These are phyloP conservation scores for Delphinapterus leucas DNA, from an alignment of 2,113 vertebrate genomes.

Conservation along the genomic window DNA sequence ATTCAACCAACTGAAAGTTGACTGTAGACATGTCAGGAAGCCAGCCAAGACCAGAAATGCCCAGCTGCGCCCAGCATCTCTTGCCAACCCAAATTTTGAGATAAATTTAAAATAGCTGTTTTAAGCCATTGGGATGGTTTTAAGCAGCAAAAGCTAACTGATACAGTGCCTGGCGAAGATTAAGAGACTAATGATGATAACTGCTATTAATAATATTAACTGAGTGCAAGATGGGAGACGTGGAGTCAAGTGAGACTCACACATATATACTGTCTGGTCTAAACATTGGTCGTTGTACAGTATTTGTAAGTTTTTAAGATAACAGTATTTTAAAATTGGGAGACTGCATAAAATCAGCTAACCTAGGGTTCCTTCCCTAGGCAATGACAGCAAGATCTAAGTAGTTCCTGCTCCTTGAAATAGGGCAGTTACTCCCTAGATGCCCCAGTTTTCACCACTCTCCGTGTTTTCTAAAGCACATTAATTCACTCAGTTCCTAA, in stretches of 20 bases:
- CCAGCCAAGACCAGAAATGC: conserved; percentile 8
- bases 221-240: neutral
- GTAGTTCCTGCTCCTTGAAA: neutral
- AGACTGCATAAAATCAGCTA: neutral
- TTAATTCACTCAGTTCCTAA: conserved; percentile 17
- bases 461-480: neutral
- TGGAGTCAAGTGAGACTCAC: neutral
- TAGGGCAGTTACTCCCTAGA: neutral
- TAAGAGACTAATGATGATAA: neutral
- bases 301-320: conserved; percentile 7
- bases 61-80: neutral
- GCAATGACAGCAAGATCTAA: neutral
- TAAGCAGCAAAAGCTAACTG: neutral
- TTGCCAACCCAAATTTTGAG: neutral
- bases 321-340: conserved; percentile 12
- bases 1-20: conserved; percentile 12
- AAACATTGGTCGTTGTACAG: neutral
- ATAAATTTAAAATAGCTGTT: neutral
- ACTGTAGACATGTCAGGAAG: neutral
- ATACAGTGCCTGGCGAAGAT: neutral
- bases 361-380: neutral
- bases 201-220: neutral
- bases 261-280: neutral
- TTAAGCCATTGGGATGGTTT: neutral
- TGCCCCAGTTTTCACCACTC: neutral